Evolutionary conservation across 2,797 vertebrate genomes (phyloP).

Genomic region (Novumbra hubbsi): DNA sequence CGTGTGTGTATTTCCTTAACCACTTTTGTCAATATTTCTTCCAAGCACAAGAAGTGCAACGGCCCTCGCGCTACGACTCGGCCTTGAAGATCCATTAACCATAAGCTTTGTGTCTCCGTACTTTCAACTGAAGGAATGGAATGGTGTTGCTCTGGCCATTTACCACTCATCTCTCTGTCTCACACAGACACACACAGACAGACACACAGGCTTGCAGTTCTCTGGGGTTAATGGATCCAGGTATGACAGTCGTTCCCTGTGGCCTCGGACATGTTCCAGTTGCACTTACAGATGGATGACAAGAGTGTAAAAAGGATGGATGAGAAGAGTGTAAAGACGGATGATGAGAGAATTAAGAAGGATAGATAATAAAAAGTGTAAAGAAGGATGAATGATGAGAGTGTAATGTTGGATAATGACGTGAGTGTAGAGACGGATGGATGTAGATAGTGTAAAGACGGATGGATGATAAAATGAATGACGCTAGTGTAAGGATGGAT

Average conservation of each 20-base stretch:
- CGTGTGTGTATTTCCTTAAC: not conserved
- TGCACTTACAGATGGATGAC: not conserved
- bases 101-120: not conserved
- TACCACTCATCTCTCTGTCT: not conserved
- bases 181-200: slow-evolving; percentile 5
- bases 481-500: not conserved
- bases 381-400: not conserved
- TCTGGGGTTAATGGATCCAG: slow-evolving; percentile 1
- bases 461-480: not conserved
- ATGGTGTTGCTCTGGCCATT: not conserved
- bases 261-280: not conserved
- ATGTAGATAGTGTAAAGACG: not conserved
- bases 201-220: slow-evolving; percentile 3
- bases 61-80: not conserved
- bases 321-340: too few relatives aligned
- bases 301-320: not conserved
- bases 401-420: too few relatives aligned
- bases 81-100: not conserved
- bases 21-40: not conserved
- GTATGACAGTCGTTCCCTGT: not conserved
- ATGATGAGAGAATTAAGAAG: too few relatives aligned
- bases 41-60: not conserved
- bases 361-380: too few relatives aligned
- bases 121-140: not conserved
- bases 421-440: too few relatives aligned